Evolutionary conservation across 2,888 invertebrate species (phyloP).

Genomic region (Eretmocerus hayati): DNA sequence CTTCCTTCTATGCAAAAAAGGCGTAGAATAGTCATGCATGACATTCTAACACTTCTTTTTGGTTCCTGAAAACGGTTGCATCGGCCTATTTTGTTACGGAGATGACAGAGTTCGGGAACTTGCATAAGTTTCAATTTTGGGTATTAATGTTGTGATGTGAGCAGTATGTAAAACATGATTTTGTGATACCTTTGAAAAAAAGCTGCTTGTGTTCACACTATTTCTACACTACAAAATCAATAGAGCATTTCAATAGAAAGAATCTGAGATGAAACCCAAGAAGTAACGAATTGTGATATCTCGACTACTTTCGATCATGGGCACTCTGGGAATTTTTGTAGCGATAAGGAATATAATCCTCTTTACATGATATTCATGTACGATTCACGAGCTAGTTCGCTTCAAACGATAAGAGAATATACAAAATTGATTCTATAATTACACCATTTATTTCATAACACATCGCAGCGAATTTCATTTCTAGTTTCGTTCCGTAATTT

Average conservation of each 20-base stretch:
- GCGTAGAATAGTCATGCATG: slow-evolving; percentile 36
- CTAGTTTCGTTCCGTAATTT: too few species aligned
- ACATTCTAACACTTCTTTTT: slow-evolving; percentile 17
- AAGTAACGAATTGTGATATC: too few species aligned
- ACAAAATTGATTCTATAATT: slow-evolving; percentile 2
- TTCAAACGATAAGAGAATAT: slow-evolving; percentile 8
- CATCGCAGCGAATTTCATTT: background rate
- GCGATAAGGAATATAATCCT: slow-evolving; percentile 1
- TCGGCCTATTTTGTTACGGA: slow-evolving; percentile 14
- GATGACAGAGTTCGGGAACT: slow-evolving; percentile 12
- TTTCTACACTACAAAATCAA: too few species aligned
- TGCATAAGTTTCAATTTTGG: background rate
- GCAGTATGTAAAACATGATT: too few species aligned
- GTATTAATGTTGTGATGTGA: too few species aligned
- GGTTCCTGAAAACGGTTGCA: slow-evolving; percentile 4
- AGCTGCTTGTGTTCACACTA: too few species aligned
- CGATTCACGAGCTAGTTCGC: background rate
- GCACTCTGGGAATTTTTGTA: too few species aligned
- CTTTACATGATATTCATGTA: background rate
- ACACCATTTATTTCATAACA: background rate
- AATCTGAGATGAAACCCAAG: background rate
- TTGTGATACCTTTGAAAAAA: too few species aligned
- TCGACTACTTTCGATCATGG: too few species aligned
- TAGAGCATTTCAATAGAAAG: too few species aligned
- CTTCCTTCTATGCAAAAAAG: slow-evolving; percentile 34